A percentile compares a stretch with the other conserved stretches of the same genome.
phyloP scores from a whole-genome alignment of 37 sponge, comb jelly and placozoan species.

The Agelas oroides region DNA sequence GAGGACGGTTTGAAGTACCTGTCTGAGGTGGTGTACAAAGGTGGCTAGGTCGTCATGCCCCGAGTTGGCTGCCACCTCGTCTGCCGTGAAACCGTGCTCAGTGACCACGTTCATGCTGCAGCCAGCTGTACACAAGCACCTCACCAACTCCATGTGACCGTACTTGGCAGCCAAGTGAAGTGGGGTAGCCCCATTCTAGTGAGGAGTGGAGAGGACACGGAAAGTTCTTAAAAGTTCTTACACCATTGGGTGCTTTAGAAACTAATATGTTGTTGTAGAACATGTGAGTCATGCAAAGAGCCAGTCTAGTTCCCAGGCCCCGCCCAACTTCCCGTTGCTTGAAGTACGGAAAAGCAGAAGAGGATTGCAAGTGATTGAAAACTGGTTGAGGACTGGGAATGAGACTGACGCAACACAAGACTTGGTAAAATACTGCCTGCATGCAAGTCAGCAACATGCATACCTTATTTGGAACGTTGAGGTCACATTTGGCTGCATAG shows the following conservation, averaged over 20 bases:
- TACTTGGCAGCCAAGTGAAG: conserved; percentile 89
- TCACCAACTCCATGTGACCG: conserved; percentile 80
- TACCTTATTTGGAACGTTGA: conserved; percentile 77
- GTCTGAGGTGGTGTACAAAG: conserved; percentile 68
- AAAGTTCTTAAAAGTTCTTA: too few relatives aligned
- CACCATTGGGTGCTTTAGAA: background rate
- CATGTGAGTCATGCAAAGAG: too few relatives aligned
- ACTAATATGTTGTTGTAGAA: too few relatives aligned
- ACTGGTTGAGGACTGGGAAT: too few relatives aligned
- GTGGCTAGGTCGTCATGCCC: conserved; percentile 60
- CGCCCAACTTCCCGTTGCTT: too few relatives aligned
- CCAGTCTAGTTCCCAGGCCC: too few relatives aligned
- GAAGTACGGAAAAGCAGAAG: too few relatives aligned
- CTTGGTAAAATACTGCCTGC: too few relatives aligned
- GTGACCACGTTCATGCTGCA: conserved; percentile 69
- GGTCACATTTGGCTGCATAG: conserved; percentile 68
- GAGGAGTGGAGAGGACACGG: background rate
- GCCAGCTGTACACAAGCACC: conserved; percentile 79
- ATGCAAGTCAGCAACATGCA: too few relatives aligned
- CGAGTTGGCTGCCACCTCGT: conserved; percentile 68
- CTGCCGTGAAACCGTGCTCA: conserved; percentile 81
- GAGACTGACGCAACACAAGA: too few relatives aligned
- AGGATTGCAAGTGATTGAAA: too few relatives aligned
- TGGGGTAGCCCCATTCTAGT: conserved; percentile 73
- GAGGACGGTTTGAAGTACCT: too few relatives aligned